Percentiles rank a stretch among this genome's conserved stretches.
Conservation (phyloP, 2,888 invertebrate genomes). For the Cataglyphis rosenhaueri region DNA sequence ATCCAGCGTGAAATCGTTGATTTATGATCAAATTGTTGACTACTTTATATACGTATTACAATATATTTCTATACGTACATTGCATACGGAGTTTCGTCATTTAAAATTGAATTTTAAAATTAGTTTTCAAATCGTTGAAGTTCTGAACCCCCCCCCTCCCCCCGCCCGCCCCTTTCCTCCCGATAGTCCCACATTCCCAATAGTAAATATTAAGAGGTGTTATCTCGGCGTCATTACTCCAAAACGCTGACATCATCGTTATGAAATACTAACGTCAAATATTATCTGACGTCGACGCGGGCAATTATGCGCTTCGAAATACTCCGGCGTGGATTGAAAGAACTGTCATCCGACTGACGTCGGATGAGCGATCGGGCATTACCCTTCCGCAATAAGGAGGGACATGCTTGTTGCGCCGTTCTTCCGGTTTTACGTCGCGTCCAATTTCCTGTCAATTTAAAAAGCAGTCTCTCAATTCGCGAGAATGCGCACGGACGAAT, state of each 20-base stretch:
- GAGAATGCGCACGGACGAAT: not conserved
- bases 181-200: too few species aligned
- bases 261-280: constrained; percentile 37
- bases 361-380: constrained; percentile 56
- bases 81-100: not conserved
- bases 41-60: not conserved
- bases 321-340: constrained; percentile 35
- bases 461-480: constrained; percentile 28
- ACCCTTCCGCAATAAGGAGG: constrained; percentile 59
- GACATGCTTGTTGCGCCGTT: constrained; percentile 58
- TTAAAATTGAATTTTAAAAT: not conserved
- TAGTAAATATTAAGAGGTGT: not conserved
- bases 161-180: too few species aligned
- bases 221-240: constrained; percentile 1
- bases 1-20: not conserved
- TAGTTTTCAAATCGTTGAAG: not conserved
- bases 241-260: constrained; percentile 31
- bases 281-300: constrained; percentile 12
- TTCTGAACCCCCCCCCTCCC: not conserved
- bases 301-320: constrained; percentile 42
- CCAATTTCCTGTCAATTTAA: constrained; percentile 57
- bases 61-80: not conserved
- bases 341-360: constrained; percentile 52
- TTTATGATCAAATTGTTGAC: constrained; percentile 12
- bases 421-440: constrained; percentile 57